Evolutionary conservation across 2,797 vertebrate species (phyloP), one percentile per base, ranked within the genome.

Genomic region (Phrynocephalus forsythii): DNA sequence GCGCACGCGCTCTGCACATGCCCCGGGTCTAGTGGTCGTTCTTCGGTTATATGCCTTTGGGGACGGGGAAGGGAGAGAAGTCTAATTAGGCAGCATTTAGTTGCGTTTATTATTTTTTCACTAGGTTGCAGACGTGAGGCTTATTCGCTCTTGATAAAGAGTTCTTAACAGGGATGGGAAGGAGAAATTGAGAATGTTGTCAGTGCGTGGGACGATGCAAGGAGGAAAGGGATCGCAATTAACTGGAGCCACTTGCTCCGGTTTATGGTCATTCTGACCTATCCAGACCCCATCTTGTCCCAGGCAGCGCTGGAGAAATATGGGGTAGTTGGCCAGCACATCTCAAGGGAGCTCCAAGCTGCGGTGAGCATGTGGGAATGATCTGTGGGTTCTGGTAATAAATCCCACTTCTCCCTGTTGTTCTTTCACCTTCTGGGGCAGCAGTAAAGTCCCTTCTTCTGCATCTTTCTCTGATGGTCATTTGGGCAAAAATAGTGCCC

Each of bases 1-100:
- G 48, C 44, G 11, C 24, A 26, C 8, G 80, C n/a, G n/a, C 73
- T 87, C 50, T 87, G 81, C 50, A 60, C 73, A 60, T 87, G 80
- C 80, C 26, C 28, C 13, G 60, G 60, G 60, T 18, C 1, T 18
- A 63, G 60, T 18, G 60, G 16, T 5, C 60, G 20, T 63, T 63
- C 60, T 63, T 63, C 60, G 13, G 15, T 63, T 63, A 15, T 13
- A 13, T 56, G 10, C 9, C 52, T 56, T 56, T 56, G 52, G 52
- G 52, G 52, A 56, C 8, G 52, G 52, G 52, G 52, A 9, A 13
- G 9, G 60, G 5, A 22, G 60, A 63, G 60, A 20, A 18, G 18
- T 63, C 60, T 63, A 18, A 18, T 20, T 63, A 63, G 60, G 60
- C 60, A 63, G 60, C 18, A 20, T 4, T 63, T 5, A 20, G 60